phyloP scores from a whole-genome alignment of 1,140 invertebrate species.

The Cyphomyrmex costatus region DNA sequence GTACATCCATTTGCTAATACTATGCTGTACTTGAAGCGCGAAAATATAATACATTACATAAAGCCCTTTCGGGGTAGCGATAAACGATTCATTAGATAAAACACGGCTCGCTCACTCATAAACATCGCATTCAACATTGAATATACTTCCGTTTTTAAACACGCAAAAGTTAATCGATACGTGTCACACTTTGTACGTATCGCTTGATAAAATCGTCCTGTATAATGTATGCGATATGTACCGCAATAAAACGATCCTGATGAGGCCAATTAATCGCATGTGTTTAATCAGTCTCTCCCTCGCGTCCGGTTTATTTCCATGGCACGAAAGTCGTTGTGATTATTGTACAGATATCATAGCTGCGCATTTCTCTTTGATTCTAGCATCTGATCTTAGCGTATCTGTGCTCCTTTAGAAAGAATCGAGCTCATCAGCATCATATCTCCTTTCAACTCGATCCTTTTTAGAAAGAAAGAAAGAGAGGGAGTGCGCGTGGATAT shows the following conservation, averaged over 20 bases:
- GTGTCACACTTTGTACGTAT: background rate
- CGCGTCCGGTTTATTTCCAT: background rate
- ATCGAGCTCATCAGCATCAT: no score
- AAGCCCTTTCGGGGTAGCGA: slow-evolving; percentile 11
- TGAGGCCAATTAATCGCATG: slow-evolving; percentile 19
- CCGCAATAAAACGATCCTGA: slow-evolving; percentile 15
- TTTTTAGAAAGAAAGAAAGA: no score
- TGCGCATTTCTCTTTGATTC: no score
- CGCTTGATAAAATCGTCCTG: background rate
- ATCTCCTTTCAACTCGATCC: no score
- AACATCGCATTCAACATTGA: slow-evolving; percentile 52
- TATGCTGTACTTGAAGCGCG: background rate
- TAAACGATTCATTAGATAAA: slow-evolving; percentile 48
- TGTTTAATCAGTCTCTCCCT: background rate
- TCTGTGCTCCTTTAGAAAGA: no score
- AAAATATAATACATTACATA: slow-evolving; percentile 21
- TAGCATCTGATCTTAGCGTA: no score
- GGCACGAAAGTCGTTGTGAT: background rate
- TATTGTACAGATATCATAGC: no score
- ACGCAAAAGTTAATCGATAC: slow-evolving; percentile 49
- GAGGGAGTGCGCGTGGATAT: no score
- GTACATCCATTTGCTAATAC: background rate
- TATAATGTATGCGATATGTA: background rate
- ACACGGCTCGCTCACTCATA: slow-evolving; percentile 31
- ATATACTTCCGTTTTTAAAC: slow-evolving; percentile 42